Evolutionary conservation across 1,140 invertebrate genomes (phyloP).

Genomic region (Drosophila tani): DNA sequence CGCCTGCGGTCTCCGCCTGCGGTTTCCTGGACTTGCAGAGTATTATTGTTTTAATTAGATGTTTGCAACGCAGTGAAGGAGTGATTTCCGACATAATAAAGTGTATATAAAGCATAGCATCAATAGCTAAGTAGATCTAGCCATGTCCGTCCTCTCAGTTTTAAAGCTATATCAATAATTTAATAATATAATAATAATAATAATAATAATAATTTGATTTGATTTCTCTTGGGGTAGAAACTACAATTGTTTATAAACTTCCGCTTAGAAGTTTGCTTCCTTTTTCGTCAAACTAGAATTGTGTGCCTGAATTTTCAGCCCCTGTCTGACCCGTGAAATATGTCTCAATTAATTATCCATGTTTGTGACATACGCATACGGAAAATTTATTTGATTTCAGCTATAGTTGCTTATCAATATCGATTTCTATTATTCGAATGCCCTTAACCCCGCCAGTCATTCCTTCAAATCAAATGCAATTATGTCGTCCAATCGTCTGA

Average conservation of each 20-base stretch:
- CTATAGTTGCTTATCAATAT: conserved; percentile 55
- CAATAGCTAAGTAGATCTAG: no score
- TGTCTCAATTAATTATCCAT: conserved; percentile 76
- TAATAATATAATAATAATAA: no score
- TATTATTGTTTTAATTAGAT: neutral
- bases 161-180: no score
- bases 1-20: conserved; percentile 12
- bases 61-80: neutral
- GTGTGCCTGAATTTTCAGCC: conserved; percentile 22
- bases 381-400: conserved; percentile 51
- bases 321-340: conserved; percentile 44
- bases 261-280: no score
- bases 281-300: conserved; percentile 3
- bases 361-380: conserved; percentile 53
- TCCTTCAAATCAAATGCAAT: conserved; percentile 53
- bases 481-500: conserved; percentile 32
- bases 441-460: conserved; percentile 13
- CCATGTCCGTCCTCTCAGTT: no score
- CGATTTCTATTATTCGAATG: conserved; percentile 48
- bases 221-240: no score
- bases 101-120: no score
- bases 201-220: no score
- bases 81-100: no score
- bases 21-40: conserved; percentile 3
- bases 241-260: no score